Conservation (phyloP, 1,140 invertebrate genomes). For the Acromyrmex echinatior region DNA sequence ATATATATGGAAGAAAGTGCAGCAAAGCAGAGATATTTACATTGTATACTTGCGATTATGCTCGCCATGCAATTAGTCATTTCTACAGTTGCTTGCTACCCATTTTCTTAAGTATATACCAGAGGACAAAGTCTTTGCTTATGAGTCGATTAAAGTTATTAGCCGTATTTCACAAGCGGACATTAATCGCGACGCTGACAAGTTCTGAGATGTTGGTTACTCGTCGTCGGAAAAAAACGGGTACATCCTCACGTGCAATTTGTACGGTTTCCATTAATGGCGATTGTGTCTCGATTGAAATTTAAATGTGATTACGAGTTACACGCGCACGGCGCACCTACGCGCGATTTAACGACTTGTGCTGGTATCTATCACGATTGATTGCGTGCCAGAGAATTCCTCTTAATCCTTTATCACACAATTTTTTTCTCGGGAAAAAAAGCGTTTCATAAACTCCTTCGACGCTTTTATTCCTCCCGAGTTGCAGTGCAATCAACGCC, state of each 20-base stretch:
- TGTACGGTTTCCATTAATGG: slow-evolving; percentile 63
- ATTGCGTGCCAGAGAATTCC: slow-evolving; percentile 19
- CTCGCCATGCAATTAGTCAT: slow-evolving; percentile 44
- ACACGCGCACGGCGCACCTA: slow-evolving; percentile 25
- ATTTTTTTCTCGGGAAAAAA: slow-evolving; percentile 1
- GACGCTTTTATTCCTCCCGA: background rate
- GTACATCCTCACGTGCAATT: slow-evolving; percentile 43
- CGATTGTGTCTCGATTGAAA: slow-evolving; percentile 48
- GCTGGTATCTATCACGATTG: slow-evolving; percentile 25
- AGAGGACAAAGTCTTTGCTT: slow-evolving; percentile 52
- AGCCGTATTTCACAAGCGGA: slow-evolving; percentile 61
- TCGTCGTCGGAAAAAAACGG: slow-evolving; percentile 15
- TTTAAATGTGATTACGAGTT: slow-evolving; percentile 39
- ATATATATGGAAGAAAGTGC: slow-evolving; percentile 21
- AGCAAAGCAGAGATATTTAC: slow-evolving; percentile 17
- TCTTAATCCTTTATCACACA: background rate
- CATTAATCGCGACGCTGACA: slow-evolving; percentile 66
- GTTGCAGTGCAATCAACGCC: background rate
- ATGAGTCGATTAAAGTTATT: slow-evolving; percentile 71
- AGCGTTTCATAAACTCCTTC: background rate
- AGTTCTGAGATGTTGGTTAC: slow-evolving; percentile 17
- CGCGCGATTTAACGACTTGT: slow-evolving; percentile 28
- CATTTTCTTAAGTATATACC: slow-evolving; percentile 48
- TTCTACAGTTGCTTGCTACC: slow-evolving; percentile 15
- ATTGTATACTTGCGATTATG: slow-evolving; percentile 20